Evolutionary conservation across 2,888 invertebrate genomes (phyloP).

Genomic region (Drosophila macrothrix): DNA sequence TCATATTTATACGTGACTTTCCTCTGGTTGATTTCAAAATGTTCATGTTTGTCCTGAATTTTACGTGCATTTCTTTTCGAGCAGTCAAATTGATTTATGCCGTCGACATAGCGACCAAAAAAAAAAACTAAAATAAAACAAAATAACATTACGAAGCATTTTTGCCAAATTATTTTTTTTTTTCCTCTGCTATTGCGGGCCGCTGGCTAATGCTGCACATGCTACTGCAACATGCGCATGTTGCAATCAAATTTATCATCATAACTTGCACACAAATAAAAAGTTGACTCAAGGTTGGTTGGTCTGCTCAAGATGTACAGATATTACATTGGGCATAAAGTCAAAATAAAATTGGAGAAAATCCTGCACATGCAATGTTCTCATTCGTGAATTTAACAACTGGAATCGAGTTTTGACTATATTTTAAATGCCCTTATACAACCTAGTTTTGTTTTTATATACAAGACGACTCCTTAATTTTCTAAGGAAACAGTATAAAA

Average conservation of each 20-base stretch:
- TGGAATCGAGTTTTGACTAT: too few relatives aligned
- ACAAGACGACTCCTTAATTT: background rate
- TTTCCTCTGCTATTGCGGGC: background rate
- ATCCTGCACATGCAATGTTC: constrained; percentile 3
- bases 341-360: constrained; percentile 10
- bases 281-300: constrained; percentile 37
- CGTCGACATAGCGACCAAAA: constrained; percentile 14
- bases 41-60: constrained; percentile 41
- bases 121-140: constrained; percentile 27
- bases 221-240: constrained; percentile 55
- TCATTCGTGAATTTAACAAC: background rate
- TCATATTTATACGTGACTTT: constrained; percentile 31
- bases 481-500: background rate
- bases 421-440: background rate
- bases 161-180: constrained; percentile 18
- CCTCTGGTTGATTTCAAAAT: constrained; percentile 27
- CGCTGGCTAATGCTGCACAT: constrained; percentile 57
- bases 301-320: constrained; percentile 2
- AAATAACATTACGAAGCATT: constrained; percentile 45
- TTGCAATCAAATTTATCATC: constrained; percentile 67
- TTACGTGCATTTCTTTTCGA: constrained; percentile 52
- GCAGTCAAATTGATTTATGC: constrained; percentile 73
- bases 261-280: constrained; percentile 8
- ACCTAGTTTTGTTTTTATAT: background rate
- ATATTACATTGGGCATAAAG: constrained; percentile 12